Evolutionary conservation across 2,113 vertebrate species (phyloP), one percentile per base, ranked within the genome.

Genomic region (Indicator maculatus): DNA sequence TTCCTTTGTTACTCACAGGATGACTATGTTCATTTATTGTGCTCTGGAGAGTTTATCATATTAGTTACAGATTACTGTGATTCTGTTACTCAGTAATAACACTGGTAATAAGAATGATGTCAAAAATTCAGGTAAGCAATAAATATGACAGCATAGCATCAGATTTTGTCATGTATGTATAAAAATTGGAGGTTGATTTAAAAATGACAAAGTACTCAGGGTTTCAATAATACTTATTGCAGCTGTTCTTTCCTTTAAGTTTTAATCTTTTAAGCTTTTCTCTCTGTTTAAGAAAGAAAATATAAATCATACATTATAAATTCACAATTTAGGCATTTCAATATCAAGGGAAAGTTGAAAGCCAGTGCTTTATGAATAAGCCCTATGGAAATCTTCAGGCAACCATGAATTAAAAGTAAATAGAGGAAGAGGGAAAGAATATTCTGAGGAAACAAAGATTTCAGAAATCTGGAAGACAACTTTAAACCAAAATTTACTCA

Each of bases 241-340:
- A 98, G 96, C 97, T 98, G 96, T 95, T 86, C 89, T 94, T 95
- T 97, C 87, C 95, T 97, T 97, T 96, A 97, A 96, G 95, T 94
- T 96, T 97, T 97, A 96, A 88, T 97, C 96, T 97, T 97, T 97
- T 95, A 97, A 96, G 95, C 93, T 96, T 97, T 97, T 95, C 89
- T 98, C 95, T 97, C 93, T 83, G 93, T 95, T 97, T 97, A 96
- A 97, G 96, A 97, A 96, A 97, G 95, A 97, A 97, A 97, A 97
- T 97, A 97, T 97, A 97, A 98, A 96, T 97, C 95, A 95, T 97
- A 84, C 93, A 96, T 96, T 96, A 95, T 94, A 95, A 94, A 95
- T 93, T 97, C 96, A 96, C 93, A 97, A 96, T 98, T 97, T 98
- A 97, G 96, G 88, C 89, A 91, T 97, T 97, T 98, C 95, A 98